Evolutionary conservation across 2,797 vertebrate species (phyloP).

Genomic region (Huso huso): DNA sequence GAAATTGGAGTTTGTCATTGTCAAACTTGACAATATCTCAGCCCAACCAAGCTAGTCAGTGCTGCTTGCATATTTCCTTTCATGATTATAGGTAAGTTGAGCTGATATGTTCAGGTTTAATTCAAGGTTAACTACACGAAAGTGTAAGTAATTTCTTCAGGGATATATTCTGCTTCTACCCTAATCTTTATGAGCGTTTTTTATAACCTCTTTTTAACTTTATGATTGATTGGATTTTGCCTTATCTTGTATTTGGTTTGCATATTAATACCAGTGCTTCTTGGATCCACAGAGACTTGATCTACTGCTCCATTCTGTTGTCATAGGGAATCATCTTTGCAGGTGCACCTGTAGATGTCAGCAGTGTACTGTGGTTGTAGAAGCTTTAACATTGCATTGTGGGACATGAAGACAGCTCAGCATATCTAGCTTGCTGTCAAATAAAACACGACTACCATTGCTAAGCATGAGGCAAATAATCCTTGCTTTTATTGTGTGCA

Average conservation of each 20-base stretch:
- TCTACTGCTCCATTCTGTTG: conserved; percentile 24
- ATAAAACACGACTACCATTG: not conserved
- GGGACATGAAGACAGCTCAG: conserved; percentile 35
- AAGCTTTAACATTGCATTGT: conserved; percentile 43
- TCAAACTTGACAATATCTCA: too few relatives aligned
- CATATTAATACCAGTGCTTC: conserved; percentile 37
- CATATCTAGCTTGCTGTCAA: not conserved
- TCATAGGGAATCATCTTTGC: conserved; percentile 9
- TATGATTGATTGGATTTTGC: conserved; percentile 36
- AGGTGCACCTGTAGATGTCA: conserved; percentile 58
- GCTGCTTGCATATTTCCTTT: too few relatives aligned
- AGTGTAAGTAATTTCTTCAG: too few relatives aligned
- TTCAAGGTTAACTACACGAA: too few relatives aligned
- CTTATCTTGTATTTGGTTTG: conserved; percentile 29
- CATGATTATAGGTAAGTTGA: too few relatives aligned
- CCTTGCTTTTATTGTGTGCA: not conserved
- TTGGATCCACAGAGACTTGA: conserved; percentile 26
- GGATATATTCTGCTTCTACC: too few relatives aligned
- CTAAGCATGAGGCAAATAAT: not conserved
- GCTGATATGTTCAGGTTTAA: too few relatives aligned
- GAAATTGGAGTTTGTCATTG: too few relatives aligned
- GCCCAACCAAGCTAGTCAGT: too few relatives aligned
- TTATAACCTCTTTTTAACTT: too few relatives aligned
- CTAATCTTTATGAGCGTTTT: too few relatives aligned
- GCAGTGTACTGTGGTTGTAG: conserved; percentile 51